These are phyloP conservation scores for Eunapius fragilis DNA, from an alignment of 37 sponge, comb jelly and placozoan genomes.

Conservation along the genomic window DNA sequence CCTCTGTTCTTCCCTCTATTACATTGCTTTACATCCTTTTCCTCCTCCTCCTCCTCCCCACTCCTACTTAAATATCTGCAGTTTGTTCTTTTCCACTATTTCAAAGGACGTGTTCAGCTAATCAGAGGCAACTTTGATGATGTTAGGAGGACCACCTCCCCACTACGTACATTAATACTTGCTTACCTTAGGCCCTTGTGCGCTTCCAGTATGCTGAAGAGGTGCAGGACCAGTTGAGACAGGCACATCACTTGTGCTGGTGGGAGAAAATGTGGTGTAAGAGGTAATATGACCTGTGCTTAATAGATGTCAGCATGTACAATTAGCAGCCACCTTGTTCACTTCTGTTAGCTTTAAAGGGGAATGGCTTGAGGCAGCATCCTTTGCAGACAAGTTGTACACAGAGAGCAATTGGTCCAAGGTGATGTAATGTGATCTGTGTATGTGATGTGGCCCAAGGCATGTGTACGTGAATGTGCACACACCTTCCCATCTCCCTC, in stretches of 20 bases:
- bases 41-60: background rate
- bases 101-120: slow-evolving; percentile 68
- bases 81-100: slow-evolving; percentile 64
- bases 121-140: slow-evolving; percentile 66
- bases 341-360: slow-evolving; percentile 50
- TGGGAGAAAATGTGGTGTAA: slow-evolving; percentile 87
- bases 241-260: slow-evolving; percentile 69
- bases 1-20: too few relatives aligned
- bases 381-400: slow-evolving; percentile 58
- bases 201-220: slow-evolving; percentile 28
- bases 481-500: background rate
- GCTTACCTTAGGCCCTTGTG: slow-evolving; percentile 43
- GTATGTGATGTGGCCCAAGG: background rate
- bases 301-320: background rate
- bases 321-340: background rate
- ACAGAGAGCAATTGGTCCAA: slow-evolving; percentile 85
- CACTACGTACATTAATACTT: too few relatives aligned
- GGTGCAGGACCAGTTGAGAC: slow-evolving; percentile 59
- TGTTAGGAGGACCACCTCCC: slow-evolving; percentile 28
- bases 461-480: background rate
- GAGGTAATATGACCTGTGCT: slow-evolving; percentile 41
- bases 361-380: slow-evolving; percentile 71
- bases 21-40: background rate
- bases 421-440: slow-evolving; percentile 17
- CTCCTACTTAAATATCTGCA: background rate